Percentiles rank a stretch among this genome's conserved stretches.
phyloP scores from a whole-genome alignment of 2,888 invertebrate genomes.

The Oscheius sp. region DNA sequence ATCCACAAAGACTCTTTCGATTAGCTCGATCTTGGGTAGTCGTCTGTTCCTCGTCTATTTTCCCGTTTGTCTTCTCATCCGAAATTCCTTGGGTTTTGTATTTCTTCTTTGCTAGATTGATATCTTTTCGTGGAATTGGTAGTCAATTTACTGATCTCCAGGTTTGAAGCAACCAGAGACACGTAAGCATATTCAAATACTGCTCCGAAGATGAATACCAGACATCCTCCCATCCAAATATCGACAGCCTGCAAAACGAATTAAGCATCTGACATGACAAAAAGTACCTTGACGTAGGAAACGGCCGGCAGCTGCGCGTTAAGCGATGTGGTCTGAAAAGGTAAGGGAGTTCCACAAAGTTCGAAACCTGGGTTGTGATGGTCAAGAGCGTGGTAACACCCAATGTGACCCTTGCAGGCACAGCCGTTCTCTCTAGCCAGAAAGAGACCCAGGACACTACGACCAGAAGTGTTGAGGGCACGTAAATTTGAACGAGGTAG shows the following conservation, averaged over 20 bases:
- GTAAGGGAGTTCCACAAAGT: neutral
- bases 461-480: conserved; percentile 34
- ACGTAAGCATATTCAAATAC: conserved; percentile 33
- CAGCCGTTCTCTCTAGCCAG: conserved; percentile 33
- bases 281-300: conserved; percentile 24
- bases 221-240: conserved; percentile 31
- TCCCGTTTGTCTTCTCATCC: neutral
- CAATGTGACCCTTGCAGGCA: conserved; percentile 29
- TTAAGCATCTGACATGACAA: no score
- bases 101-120: neutral
- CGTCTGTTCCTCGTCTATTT: neutral
- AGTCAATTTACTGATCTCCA: conserved; percentile 7
- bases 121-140: neutral
- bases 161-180: conserved; percentile 17
- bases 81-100: neutral
- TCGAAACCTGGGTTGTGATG: conserved; percentile 23
- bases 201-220: conserved; percentile 30
- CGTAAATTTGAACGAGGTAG: conserved; percentile 33
- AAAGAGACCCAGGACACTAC: conserved; percentile 38
- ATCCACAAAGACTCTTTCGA: neutral
- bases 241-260: conserved; percentile 5
- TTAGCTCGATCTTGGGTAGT: neutral
- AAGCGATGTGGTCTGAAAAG: conserved; percentile 13
- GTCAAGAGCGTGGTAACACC: conserved; percentile 33
- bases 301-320: conserved; percentile 27